Evolutionary conservation across 2,797 vertebrate species (phyloP).

Genomic region (Luscinia megarhynchos): DNA sequence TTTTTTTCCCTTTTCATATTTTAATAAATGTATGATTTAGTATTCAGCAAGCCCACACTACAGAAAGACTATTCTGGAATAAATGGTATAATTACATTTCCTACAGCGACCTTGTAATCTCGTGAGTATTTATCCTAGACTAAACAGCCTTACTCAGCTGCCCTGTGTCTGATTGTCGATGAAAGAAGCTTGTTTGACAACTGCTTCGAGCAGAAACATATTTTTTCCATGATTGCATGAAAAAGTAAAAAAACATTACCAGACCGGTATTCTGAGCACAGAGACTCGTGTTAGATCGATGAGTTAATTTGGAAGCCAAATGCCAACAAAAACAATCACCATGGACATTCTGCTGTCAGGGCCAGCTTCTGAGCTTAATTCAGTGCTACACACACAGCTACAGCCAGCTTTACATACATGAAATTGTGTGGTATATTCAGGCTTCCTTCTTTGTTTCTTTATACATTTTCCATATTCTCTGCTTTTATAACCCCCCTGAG

Average conservation of each 20-base stretch:
- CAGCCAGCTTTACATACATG: constrained; percentile 62
- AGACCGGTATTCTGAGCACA: constrained; percentile 82
- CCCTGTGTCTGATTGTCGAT: constrained; percentile 83
- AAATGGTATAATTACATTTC: constrained; percentile 86
- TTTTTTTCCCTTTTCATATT: not conserved
- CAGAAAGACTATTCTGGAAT: constrained; percentile 77
- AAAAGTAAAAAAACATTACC: constrained; percentile 83
- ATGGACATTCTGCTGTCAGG: constrained; percentile 83
- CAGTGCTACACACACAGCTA: constrained; percentile 51
- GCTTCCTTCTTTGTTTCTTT: constrained; percentile 69
- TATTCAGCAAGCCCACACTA: constrained; percentile 63
- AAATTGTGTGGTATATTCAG: constrained; percentile 27
- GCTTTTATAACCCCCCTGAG: constrained; percentile 69
- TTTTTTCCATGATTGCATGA: constrained; percentile 90
- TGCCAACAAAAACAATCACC: constrained; percentile 91
- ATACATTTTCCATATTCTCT: constrained; percentile 77
- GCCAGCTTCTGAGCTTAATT: constrained; percentile 86
- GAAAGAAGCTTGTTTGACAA: constrained; percentile 92
- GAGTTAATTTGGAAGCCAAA: constrained; percentile 86
- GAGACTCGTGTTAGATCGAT: constrained; percentile 84
- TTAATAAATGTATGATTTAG: constrained; percentile 73
- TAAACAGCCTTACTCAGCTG: constrained; percentile 94
- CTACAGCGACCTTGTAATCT: constrained; percentile 85
- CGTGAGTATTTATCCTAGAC: constrained; percentile 90
- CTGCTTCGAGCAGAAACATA: constrained; percentile 87